Percentiles rank a stretch among this genome's conserved stretches.
Conservation (phyloP, 2,797 vertebrate genomes). For the Leontocebus nigricollis region DNA sequence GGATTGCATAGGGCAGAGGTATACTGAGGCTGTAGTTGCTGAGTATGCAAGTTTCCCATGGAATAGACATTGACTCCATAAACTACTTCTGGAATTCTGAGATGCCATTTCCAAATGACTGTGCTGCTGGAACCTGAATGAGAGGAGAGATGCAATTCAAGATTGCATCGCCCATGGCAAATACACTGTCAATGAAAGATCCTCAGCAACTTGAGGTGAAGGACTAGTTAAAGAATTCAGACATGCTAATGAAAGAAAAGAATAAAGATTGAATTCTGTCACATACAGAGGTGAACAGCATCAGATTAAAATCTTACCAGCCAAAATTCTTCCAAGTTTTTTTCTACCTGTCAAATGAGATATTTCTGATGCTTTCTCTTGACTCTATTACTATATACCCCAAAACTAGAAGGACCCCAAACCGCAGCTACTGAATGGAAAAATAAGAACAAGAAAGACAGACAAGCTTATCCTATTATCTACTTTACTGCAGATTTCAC, state of each 20-base stretch:
- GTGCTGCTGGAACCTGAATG: not conserved
- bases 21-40: accelerated
- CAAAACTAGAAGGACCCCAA: not conserved
- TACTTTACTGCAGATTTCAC: not conserved
- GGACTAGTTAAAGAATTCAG: not conserved
- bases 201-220: not conserved
- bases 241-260: not conserved
- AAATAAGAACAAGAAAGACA: not conserved
- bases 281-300: not conserved
- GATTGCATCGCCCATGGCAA: not conserved
- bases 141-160: not conserved
- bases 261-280: not conserved
- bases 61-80: not conserved
- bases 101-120: not conserved
- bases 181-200: not conserved
- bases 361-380: not conserved
- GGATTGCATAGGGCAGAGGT: not conserved
- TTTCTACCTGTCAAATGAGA: not conserved
- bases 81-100: not conserved
- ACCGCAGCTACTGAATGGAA: not conserved
- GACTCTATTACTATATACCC: not conserved
- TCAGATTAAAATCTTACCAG: not conserved
- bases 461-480: not conserved
- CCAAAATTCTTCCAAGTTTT: not conserved
- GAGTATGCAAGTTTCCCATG: not conserved